Conservation (phyloP, 2,888 invertebrate genomes). For the Epiblema foenella region DNA sequence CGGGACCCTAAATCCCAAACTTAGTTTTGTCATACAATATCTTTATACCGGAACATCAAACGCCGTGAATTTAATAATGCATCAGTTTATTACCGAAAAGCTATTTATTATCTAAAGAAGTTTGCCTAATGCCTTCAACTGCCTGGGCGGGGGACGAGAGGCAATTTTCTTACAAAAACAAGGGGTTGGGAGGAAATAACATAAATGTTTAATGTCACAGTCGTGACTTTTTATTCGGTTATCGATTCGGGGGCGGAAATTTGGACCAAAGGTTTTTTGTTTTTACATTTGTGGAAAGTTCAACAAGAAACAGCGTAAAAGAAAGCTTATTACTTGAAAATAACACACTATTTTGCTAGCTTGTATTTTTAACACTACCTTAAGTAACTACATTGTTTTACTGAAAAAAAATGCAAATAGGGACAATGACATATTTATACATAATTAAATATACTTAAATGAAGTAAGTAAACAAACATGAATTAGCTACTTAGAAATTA, state of each 20-base stretch:
- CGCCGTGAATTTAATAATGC: slow-evolving; percentile 74
- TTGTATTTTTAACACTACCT: not conserved
- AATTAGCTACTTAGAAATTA: too few relatives aligned
- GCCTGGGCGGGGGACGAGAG: slow-evolving; percentile 57
- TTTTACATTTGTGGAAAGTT: not conserved
- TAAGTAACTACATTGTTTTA: too few relatives aligned
- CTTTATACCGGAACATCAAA: slow-evolving; percentile 66
- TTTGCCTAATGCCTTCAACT: slow-evolving; percentile 65
- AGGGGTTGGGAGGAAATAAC: slow-evolving; percentile 67
- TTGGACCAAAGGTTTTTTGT: slow-evolving; percentile 24
- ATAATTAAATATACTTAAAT: too few relatives aligned
- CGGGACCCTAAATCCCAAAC: slow-evolving; percentile 41
- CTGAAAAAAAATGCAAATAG: too few relatives aligned
- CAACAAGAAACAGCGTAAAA: not conserved
- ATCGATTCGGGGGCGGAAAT: slow-evolving; percentile 46
- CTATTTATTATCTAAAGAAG: slow-evolving; percentile 60
- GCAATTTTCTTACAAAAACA: slow-evolving; percentile 78
- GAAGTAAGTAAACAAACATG: too few relatives aligned
- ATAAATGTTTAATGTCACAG: slow-evolving; percentile 61
- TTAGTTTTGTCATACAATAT: slow-evolving; percentile 48
- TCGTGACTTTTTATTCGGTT: slow-evolving; percentile 47
- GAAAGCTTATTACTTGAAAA: not conserved
- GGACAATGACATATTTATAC: too few relatives aligned
- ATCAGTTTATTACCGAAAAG: slow-evolving; percentile 68
- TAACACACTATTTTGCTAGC: not conserved